Evolutionary conservation across 2,113 vertebrate genomes (phyloP).

Genomic region (Sinocyclocheilus anophthalmus): DNA sequence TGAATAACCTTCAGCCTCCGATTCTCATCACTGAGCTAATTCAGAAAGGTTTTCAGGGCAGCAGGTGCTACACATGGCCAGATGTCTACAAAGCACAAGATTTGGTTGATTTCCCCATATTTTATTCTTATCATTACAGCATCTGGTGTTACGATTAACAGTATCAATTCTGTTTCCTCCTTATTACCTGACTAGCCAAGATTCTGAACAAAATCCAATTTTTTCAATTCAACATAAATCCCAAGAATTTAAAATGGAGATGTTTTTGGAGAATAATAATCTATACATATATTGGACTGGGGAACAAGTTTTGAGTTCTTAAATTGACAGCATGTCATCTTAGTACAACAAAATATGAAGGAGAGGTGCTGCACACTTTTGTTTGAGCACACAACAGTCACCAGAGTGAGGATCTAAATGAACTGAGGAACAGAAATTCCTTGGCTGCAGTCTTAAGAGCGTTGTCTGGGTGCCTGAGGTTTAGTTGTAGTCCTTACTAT

Average conservation of each 20-base stretch:
- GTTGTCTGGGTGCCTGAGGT: too few relatives aligned
- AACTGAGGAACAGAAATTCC: slow-evolving; percentile 7
- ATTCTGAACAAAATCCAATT: too few relatives aligned
- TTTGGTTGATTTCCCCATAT: too few relatives aligned
- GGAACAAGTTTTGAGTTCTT: neutral
- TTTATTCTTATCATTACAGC: too few relatives aligned
- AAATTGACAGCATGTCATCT: neutral
- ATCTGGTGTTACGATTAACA: too few relatives aligned
- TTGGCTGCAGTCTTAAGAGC: neutral
- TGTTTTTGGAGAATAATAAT: neutral
- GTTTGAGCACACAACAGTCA: neutral
- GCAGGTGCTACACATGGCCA: neutral
- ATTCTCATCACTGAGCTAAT: neutral
- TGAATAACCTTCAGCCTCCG: neutral
- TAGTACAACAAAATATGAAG: neutral
- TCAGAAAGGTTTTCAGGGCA: neutral
- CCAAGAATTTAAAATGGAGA: neutral
- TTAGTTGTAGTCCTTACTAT: too few relatives aligned
- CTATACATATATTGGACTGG: neutral
- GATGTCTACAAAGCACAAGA: neutral
- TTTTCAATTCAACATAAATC: neutral
- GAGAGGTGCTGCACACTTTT: neutral
- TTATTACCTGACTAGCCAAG: too few relatives aligned
- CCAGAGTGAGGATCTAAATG: neutral
- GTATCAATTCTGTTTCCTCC: too few relatives aligned